These are phyloP conservation scores for Daubentonia madagascariensis DNA, from an alignment of 2,113 vertebrate species.

Conservation along the genomic window DNA sequence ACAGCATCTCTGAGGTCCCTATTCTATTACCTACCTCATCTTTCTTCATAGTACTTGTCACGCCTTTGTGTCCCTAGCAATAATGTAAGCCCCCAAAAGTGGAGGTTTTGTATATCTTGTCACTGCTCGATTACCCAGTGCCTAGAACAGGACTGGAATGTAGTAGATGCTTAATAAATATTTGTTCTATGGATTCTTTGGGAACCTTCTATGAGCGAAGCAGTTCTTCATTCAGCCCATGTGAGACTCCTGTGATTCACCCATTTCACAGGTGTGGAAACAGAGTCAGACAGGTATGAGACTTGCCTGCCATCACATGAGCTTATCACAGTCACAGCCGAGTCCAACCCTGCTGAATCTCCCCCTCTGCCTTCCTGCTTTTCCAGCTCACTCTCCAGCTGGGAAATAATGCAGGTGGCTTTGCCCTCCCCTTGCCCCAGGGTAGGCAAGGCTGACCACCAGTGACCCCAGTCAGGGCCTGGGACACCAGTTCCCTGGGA, in stretches of 20 bases:
- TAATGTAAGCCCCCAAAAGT: not conserved
- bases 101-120: not conserved
- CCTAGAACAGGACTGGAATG: not conserved
- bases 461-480: not conserved
- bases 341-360: not conserved
- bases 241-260: not conserved
- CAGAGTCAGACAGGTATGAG: not conserved
- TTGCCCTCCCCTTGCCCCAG: not conserved
- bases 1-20: not conserved
- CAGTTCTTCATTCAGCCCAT: not conserved
- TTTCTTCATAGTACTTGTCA: not conserved
- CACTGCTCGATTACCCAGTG: not conserved
- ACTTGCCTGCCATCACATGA: not conserved
- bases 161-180: not conserved
- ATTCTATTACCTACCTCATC: too few species aligned
- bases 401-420: not conserved
- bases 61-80: not conserved
- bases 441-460: not conserved
- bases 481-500: not conserved
- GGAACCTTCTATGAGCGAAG: not conserved
- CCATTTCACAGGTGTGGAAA: not conserved
- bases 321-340: not conserved
- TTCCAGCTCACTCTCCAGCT: not conserved
- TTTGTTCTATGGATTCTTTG: not conserved
- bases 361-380: not conserved